phyloP scores from a whole-genome alignment of 2,797 vertebrate genomes.

The Myiotriccus ornatus region DNA sequence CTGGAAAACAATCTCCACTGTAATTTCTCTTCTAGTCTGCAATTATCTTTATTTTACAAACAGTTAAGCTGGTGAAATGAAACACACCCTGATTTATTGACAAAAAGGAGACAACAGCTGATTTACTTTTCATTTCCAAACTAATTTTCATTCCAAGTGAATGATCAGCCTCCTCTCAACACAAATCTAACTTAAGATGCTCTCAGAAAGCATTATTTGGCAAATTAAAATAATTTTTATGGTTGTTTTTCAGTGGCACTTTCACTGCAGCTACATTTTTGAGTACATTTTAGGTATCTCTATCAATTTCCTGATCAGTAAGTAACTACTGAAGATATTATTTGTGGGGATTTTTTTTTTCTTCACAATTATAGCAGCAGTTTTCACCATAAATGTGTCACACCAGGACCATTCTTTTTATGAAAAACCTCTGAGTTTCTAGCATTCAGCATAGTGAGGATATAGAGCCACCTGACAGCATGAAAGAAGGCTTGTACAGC shows the following conservation, averaged over 20 bases:
- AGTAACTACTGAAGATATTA: background rate
- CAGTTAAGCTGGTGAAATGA: background rate
- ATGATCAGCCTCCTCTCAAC: background rate
- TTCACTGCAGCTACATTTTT: background rate
- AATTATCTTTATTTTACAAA: background rate
- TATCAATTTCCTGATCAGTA: background rate
- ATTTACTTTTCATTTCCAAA: background rate
- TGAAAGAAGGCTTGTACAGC: background rate
- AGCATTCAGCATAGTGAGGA: background rate
- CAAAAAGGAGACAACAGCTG: background rate
- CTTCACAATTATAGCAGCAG: background rate
- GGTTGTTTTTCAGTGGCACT: background rate
- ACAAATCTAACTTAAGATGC: background rate
- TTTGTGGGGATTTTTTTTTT: background rate
- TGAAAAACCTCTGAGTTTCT: background rate
- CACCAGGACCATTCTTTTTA: background rate
- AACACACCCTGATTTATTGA: background rate
- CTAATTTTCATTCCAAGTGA: background rate
- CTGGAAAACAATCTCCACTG: background rate
- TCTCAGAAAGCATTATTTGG: background rate
- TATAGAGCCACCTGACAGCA: accelerated
- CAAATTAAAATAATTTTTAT: background rate
- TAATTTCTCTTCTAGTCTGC: background rate
- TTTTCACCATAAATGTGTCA: background rate
- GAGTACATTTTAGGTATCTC: background rate